Percentiles rank a stretch among this genome's conserved stretches.
These are phyloP conservation scores for Antechinus flavipes DNA, from an alignment of 2,113 vertebrate species.

Conservation along the genomic window DNA sequence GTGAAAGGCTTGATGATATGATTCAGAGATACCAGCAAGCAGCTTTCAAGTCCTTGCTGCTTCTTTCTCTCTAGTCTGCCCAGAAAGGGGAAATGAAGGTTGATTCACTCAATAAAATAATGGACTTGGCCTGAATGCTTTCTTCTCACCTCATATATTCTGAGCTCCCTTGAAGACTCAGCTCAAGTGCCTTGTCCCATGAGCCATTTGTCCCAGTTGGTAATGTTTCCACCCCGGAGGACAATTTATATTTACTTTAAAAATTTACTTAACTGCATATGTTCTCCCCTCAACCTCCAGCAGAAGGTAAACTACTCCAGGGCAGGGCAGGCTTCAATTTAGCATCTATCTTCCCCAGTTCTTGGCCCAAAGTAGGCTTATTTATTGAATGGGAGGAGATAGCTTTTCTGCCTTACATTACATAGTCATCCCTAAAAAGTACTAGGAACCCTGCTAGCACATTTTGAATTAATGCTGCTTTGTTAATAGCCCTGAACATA, in stretches of 20 bases:
- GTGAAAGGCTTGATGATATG: not conserved
- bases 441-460: slow-evolving; percentile 58
- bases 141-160: not conserved
- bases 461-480: slow-evolving; percentile 48
- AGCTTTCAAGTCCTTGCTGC: not conserved
- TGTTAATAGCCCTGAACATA: slow-evolving; percentile 63
- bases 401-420: not conserved
- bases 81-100: not conserved
- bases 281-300: not conserved
- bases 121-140: not conserved
- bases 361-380: not conserved
- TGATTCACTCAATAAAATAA: not conserved
- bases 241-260: not conserved
- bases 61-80: not conserved
- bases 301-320: not conserved
- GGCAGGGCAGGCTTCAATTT: not conserved
- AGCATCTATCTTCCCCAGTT: not conserved
- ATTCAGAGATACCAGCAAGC: not conserved
- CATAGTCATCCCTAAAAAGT: slow-evolving; percentile 47
- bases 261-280: not conserved
- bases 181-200: not conserved
- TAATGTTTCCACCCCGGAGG: not conserved
- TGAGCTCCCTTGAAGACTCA: not conserved
- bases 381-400: not conserved
- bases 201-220: not conserved